Base-by-base conservation (phyloP, 2,113 vertebrate species). In the Ifrita kowaldi region DNA sequence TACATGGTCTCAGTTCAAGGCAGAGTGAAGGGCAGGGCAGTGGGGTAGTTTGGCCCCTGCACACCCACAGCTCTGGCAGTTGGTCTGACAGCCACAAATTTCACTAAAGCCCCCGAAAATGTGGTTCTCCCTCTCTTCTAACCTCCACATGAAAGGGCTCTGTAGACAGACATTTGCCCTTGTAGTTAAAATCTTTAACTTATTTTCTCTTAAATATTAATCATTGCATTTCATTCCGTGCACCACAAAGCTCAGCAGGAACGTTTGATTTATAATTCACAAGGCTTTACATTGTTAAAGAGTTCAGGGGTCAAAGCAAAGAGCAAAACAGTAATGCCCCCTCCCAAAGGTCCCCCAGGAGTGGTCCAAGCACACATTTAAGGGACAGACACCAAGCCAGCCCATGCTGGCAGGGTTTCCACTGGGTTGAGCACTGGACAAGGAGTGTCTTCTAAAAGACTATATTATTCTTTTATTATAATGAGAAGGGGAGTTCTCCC, bases 181-280 rank as follows among this genome's bases (percentile, higher is more conserved):
- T 46, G 19, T 64, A 78, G 87, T 95, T 89, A 92, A 91, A 87
- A 88, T 92, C 91, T 93, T 87, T 75, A 94, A 93, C 71, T 55
- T 95, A 91, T 96, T 97, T 96, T 89, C 94, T 93, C 94, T 97
- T 97, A 95, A 97, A 95, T 98, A 97, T 95, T 96, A 95, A 97
- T 96, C 57, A 69, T 59, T n/a, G 50, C 90, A 94, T 96, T 97
- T 97, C 93, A 95, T 97, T 97, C 86, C 0, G 9, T 76, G 84
- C 87, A 78, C 95, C 95, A 89, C 95, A 97, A 93, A 93, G 89
- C 95, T 87, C 88, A 85, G 89, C 91, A 64, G 84, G 93, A 81
- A 26, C 75, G 18, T 95, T 67, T 89, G 80, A 90, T 82, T 93
- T 50, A 49, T 93, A 84, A 96, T 93, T 93, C 95, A 73, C 75